phyloP scores from a whole-genome alignment of 2,888 invertebrate species.

The Leptinotarsa rubiginosa region DNA sequence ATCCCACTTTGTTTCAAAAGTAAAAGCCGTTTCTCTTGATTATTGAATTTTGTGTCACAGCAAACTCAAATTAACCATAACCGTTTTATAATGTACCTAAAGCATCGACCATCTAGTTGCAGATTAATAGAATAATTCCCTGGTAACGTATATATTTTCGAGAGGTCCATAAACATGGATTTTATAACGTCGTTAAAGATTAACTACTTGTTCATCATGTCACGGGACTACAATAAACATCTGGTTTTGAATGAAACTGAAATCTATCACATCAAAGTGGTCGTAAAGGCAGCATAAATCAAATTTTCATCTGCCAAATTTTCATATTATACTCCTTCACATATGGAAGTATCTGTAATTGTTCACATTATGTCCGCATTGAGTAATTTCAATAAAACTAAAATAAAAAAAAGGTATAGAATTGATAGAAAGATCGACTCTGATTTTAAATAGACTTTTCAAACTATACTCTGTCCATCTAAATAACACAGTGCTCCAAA shows the following conservation, averaged over 20 bases:
- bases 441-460: too few relatives aligned
- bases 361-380: too few relatives aligned
- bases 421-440: too few relatives aligned
- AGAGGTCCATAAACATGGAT: conserved; percentile 3
- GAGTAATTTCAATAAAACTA: too few relatives aligned
- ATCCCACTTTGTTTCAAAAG: too few relatives aligned
- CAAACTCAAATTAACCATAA: not conserved
- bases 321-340: not conserved
- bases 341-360: too few relatives aligned
- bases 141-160: not conserved
- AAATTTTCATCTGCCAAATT: not conserved
- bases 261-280: not conserved
- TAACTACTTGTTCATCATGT: conserved; percentile 8
- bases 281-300: not conserved
- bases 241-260: not conserved
- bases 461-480: too few relatives aligned
- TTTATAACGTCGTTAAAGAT: conserved; percentile 13
- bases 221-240: not conserved
- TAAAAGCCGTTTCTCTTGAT: not conserved
- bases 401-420: too few relatives aligned
- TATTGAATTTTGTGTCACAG: not conserved
- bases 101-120: not conserved
- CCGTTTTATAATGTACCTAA: not conserved
- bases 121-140: conserved; percentile 4
- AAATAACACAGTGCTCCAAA: too few relatives aligned